These are phyloP conservation scores for Tylochromis polylepis DNA, from an alignment of 2,113 vertebrate species.

Conservation along the genomic window DNA sequence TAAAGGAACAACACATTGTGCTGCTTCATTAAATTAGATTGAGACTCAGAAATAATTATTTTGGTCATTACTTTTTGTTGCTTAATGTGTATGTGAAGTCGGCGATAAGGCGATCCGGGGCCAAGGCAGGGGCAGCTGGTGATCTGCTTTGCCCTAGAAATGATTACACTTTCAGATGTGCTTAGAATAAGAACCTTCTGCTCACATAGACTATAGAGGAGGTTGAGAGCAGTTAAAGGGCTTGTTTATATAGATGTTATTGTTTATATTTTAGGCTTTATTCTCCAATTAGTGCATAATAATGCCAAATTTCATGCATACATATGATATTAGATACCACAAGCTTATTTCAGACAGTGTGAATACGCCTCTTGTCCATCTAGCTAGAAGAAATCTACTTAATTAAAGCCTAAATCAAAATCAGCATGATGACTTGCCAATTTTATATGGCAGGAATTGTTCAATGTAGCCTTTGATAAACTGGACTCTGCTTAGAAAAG, in stretches of 20 bases:
- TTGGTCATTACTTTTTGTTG: neutral
- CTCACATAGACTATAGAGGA: neutral
- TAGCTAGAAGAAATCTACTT: neutral
- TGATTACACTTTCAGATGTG: neutral
- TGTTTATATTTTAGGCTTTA: neutral
- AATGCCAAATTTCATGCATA: neutral
- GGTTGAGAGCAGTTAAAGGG: neutral
- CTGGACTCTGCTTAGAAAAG: neutral
- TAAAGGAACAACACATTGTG: neutral
- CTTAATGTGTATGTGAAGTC: neutral
- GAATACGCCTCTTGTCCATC: neutral
- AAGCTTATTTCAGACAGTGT: neutral
- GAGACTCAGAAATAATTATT: neutral
- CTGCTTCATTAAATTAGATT: neutral
- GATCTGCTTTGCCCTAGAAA: neutral
- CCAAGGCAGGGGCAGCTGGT: neutral
- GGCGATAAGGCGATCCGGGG: neutral
- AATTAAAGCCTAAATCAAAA: neutral
- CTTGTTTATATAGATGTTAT: neutral
- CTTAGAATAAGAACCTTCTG: neutral
- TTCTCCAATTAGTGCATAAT: neutral
- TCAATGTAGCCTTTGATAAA: neutral
- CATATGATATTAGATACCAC: neutral
- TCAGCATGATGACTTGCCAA: neutral
- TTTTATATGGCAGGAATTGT: neutral